A percentile compares a stretch with the other conserved stretches of the same genome.
phyloP scores from a whole-genome alignment of 1,140 invertebrate species.

The Drosophila ambigua region DNA sequence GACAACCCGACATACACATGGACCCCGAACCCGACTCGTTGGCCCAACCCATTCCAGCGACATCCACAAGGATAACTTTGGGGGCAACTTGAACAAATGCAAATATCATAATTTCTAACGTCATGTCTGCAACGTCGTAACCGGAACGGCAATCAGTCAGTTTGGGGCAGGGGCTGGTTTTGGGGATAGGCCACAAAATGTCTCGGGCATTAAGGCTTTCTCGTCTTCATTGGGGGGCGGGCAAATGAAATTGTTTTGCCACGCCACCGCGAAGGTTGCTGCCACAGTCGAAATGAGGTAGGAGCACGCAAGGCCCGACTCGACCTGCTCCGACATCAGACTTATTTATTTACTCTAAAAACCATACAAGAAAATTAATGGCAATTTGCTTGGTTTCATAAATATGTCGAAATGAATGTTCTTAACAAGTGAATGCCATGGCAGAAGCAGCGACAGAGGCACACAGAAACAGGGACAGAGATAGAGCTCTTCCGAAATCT shows the following conservation, averaged over 20 bases:
- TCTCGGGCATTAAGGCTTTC: slow-evolving; percentile 10
- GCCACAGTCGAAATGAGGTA: slow-evolving; percentile 60
- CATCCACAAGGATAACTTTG: too few relatives aligned
- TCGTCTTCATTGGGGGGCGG: slow-evolving; percentile 60
- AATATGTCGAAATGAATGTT: slow-evolving; percentile 72
- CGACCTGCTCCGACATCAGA: slow-evolving; percentile 67
- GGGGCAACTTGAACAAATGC: slow-evolving; percentile 70
- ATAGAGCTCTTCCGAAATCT: slow-evolving; percentile 22
- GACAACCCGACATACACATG: slow-evolving; percentile 15
- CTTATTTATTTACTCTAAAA: slow-evolving; percentile 83
- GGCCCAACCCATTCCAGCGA: slow-evolving; percentile 3
- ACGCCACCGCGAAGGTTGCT: slow-evolving; percentile 77
- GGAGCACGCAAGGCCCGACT: slow-evolving; percentile 63
- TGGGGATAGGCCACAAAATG: slow-evolving; percentile 55
- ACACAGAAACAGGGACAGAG: slow-evolving; percentile 14
- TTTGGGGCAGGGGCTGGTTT: slow-evolving; percentile 19
- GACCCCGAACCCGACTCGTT: too few relatives aligned
- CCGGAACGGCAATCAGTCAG: slow-evolving; percentile 35
- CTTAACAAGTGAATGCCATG: slow-evolving; percentile 47
- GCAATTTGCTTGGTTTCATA: slow-evolving; percentile 79
- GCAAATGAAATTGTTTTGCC: slow-evolving; percentile 77
- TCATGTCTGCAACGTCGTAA: slow-evolving; percentile 57
- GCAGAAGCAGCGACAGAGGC: slow-evolving; percentile 9
- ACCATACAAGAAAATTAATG: slow-evolving; percentile 81
- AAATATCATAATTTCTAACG: slow-evolving; percentile 77